A percentile compares a stretch with the other conserved stretches of the same genome.
phyloP scores from a whole-genome alignment of 2,113 vertebrate species.

The Colossoma macropomum region DNA sequence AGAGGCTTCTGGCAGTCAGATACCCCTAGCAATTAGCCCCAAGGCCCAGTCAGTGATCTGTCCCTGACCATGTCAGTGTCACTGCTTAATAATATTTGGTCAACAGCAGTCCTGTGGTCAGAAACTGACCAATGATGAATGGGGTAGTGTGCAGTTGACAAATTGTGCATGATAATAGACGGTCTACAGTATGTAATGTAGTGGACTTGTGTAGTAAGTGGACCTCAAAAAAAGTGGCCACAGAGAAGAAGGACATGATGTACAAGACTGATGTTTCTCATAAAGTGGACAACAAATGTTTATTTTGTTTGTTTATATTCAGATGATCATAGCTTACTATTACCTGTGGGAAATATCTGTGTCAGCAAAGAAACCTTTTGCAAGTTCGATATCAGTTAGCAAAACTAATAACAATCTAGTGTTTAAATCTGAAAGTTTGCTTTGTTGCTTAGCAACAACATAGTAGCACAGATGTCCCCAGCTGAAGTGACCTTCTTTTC shows the following conservation, averaged over 20 bases:
- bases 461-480: background rate
- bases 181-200: background rate
- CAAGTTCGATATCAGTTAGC: background rate
- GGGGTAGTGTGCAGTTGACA: background rate
- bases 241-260: background rate
- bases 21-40: too few relatives aligned
- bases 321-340: too few relatives aligned
- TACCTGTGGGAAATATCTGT: background rate
- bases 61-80: background rate
- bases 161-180: background rate
- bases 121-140: background rate
- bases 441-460: constrained; percentile 4
- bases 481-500: constrained; percentile 14
- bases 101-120: background rate
- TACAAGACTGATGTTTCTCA: too few relatives aligned
- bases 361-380: background rate
- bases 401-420: background rate
- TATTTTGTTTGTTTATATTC: too few relatives aligned
- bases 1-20: too few relatives aligned
- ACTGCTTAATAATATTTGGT: background rate
- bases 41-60: background rate
- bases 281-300: too few relatives aligned
- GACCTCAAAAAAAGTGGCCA: background rate
- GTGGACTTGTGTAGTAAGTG: background rate
- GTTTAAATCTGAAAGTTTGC: background rate